Evolutionary conservation across 2,888 invertebrate species (phyloP).

Genomic region (Calameuta filiformis): DNA sequence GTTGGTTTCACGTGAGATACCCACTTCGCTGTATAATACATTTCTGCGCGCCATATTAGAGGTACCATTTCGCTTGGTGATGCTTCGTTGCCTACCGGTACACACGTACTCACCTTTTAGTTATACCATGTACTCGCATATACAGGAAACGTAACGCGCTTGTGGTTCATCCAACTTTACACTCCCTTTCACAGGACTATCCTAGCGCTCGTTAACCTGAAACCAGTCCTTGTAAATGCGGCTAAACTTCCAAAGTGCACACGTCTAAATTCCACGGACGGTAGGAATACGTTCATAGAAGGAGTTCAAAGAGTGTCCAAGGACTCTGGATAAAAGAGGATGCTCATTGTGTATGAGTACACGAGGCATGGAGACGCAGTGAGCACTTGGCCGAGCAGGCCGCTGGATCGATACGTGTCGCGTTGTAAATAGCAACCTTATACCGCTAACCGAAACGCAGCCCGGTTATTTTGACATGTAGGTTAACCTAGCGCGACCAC

Average conservation of each 20-base stretch:
- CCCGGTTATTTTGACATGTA: slow-evolving; percentile 2
- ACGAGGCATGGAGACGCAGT: neutral
- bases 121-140: neutral
- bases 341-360: neutral
- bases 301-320: neutral
- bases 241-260: neutral
- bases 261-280: neutral
- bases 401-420: slow-evolving; percentile 34
- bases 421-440: slow-evolving; percentile 24
- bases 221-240: neutral
- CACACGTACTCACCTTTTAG: neutral
- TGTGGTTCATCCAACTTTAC: neutral
- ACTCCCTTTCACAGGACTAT: neutral
- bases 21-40: neutral
- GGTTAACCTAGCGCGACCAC: neutral
- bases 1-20: neutral
- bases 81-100: neutral
- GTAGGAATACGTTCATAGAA: neutral
- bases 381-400: slow-evolving; percentile 14
- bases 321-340: neutral
- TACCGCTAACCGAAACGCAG: neutral
- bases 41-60: neutral
- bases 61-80: neutral
- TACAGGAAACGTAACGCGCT: neutral
- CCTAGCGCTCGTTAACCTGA: neutral